Conservation (phyloP, 2,113 vertebrate genomes). For the Pholis gunnellus region DNA sequence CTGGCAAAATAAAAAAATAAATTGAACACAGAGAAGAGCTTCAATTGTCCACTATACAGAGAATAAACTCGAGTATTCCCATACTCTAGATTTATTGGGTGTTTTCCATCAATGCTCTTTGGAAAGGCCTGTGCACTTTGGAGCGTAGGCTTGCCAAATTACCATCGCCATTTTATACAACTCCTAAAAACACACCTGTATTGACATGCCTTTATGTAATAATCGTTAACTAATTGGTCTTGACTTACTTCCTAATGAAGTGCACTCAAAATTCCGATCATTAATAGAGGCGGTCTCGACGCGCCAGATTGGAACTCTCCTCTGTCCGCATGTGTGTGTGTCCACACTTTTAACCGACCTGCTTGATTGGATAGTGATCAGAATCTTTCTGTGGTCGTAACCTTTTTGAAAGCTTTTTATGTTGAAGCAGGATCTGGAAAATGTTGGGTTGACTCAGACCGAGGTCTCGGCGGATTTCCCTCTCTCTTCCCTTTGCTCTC, state of each 20-base stretch:
- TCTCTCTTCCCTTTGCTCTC: too few relatives aligned
- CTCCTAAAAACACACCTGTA: constrained; percentile 14
- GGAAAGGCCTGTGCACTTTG: not conserved
- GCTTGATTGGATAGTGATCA: not conserved
- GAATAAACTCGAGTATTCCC: constrained; percentile 15
- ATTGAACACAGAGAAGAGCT: not conserved
- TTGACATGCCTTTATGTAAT: constrained; percentile 17
- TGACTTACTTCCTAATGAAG: not conserved
- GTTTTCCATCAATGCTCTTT: constrained; percentile 37
- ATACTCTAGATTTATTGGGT: constrained; percentile 19
- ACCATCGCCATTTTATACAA: constrained; percentile 4
- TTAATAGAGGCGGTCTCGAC: not conserved
- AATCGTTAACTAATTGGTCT: constrained; percentile 31
- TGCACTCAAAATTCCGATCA: not conserved
- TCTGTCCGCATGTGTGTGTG: not conserved
- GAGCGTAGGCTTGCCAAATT: not conserved
- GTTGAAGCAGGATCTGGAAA: too few relatives aligned
- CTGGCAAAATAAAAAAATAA: constrained; percentile 35
- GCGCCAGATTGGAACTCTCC: too few relatives aligned
- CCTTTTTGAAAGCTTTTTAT: too few relatives aligned
- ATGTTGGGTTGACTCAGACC: too few relatives aligned
- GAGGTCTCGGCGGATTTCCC: too few relatives aligned
- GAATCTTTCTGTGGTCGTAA: too few relatives aligned
- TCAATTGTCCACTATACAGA: not conserved
- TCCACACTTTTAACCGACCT: not conserved